Base-by-base conservation (phyloP, 2,797 vertebrate species). In the Taenioides sp. region DNA sequence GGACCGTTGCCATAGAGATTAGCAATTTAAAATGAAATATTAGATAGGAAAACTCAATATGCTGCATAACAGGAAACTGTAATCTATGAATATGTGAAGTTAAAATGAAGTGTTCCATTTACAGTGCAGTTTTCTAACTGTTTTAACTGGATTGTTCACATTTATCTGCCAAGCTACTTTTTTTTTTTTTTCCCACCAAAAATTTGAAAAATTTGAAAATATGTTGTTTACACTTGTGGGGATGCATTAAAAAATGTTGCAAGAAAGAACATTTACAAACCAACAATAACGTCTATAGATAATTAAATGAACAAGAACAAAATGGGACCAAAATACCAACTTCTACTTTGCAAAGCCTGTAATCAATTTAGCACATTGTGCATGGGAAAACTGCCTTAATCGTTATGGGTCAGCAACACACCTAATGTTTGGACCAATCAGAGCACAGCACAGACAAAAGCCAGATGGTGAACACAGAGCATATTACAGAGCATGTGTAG, bases 381-480 rank as follows among this genome's bases (percentile, higher is more conserved):
- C 43, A 27, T 47, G 40, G 43, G 63, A 49, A 65, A 65, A 27
- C 0, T 17, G 23, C 2, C 23, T 27, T 17, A 11, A 50, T 65
- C 18, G 27, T 65, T 65, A 49, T 20, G 14, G 63, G 14, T 65
- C 37, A 43, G 37, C 22, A 43, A 14, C 37, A 49, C 63, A 49
- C 63, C 40, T 65, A 27, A 57, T 50, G 64, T 27, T 65, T 65
- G 23, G 40, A 28, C 64, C 64, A 11, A 65, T 65, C 23, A 50
- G 40, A 65, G 43, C 63, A 23, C 20, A 43, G 34, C 61, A 34
- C 64, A 65, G 43, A 65, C 64, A 65, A 65, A 65, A 65, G 64
- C 64, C 64, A 65, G 63, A 65, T 65, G 63, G 62, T 63, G 31
- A 37, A 40, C 34, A 23, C 34, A 63, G 14, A 47, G 28, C 1